Percentiles rank a stretch among this genome's conserved stretches.
phyloP scores from a whole-genome alignment of 1,140 invertebrate species.

The Zaprionus taronus region DNA sequence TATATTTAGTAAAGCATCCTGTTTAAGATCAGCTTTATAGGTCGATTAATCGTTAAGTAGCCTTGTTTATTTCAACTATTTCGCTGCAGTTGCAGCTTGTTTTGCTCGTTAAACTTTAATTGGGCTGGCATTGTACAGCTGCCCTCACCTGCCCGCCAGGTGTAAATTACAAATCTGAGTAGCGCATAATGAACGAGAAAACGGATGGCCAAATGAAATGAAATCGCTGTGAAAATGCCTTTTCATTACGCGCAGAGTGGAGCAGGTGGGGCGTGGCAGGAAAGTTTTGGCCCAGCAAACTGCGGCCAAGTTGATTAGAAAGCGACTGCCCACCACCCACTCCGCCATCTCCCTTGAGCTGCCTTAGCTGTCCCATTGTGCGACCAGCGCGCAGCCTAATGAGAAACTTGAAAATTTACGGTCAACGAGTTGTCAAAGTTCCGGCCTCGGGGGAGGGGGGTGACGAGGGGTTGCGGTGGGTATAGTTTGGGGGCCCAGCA shows the following conservation, averaged over 20 bases:
- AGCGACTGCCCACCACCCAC: constrained; percentile 57
- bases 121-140: constrained; percentile 46
- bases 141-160: constrained; percentile 54
- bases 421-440: constrained; percentile 81
- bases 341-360: background rate
- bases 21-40: background rate
- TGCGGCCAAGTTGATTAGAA: constrained; percentile 81
- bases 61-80: background rate
- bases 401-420: constrained; percentile 82
- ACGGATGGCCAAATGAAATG: constrained; percentile 77
- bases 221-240: constrained; percentile 77
- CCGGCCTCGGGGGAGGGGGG: constrained; percentile 10
- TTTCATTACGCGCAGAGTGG: constrained; percentile 65
- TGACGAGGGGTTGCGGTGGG: background rate
- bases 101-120: constrained; percentile 36
- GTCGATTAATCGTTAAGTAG: background rate
- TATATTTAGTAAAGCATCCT: background rate
- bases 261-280: constrained; percentile 25
- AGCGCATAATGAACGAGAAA: constrained; percentile 75
- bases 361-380: constrained; percentile 5
- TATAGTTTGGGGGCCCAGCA: constrained; percentile 70
- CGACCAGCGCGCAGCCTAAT: constrained; percentile 68
- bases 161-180: constrained; percentile 82
- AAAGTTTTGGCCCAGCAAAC: constrained; percentile 75
- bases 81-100: constrained; percentile 2